Conservation (phyloP, 2,797 vertebrate genomes). For the Aphelocoma californica region DNA sequence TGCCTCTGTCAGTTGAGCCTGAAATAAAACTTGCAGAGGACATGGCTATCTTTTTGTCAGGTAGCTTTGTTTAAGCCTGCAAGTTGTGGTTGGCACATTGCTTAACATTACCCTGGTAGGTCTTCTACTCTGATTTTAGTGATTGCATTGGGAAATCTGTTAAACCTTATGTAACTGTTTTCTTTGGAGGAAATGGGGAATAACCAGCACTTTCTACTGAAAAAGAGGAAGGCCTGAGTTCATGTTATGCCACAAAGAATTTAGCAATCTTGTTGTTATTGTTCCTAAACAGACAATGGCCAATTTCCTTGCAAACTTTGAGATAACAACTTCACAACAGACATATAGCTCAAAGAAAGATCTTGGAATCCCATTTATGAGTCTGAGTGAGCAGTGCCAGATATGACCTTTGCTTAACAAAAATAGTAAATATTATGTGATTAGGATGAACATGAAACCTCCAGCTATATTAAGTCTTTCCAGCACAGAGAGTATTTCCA, state of each 20-base stretch:
- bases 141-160: not conserved
- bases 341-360: not conserved
- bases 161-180: slow-evolving; percentile 1
- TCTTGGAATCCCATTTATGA: not conserved
- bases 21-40: not conserved
- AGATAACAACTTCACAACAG: not conserved
- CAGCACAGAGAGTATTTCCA: not conserved
- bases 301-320: not conserved
- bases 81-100: not conserved
- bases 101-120: not conserved
- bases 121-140: not conserved
- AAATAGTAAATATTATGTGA: not conserved
- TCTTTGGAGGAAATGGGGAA: not conserved
- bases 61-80: not conserved
- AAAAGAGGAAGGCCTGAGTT: slow-evolving; percentile 9
- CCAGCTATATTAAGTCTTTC: not conserved
- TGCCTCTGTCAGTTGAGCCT: not conserved
- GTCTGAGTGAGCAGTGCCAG: not conserved
- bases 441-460: not conserved
- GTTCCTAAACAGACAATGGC: not conserved
- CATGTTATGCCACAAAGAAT: not conserved
- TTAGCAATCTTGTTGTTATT: not conserved
- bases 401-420: not conserved
- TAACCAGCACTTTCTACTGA: not conserved
- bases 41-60: not conserved